Base-by-base conservation (phyloP, 2,113 vertebrate genomes). In the Seriola rivoliana region DNA sequence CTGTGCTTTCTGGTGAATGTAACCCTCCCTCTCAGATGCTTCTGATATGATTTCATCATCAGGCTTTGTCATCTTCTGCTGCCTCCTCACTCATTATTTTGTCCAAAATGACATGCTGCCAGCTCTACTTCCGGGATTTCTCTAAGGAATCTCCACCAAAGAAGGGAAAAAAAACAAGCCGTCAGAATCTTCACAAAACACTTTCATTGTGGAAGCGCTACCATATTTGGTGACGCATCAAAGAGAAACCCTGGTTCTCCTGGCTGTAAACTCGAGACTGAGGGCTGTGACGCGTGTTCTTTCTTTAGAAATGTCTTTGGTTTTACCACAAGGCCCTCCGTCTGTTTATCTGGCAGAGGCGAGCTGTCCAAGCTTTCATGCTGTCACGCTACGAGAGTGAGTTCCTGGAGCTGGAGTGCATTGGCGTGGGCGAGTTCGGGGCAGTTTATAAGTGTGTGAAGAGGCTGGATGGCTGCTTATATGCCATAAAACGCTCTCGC, bases 391-490 rank as follows among this genome's bases (percentile, higher is more conserved):
- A 99, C 42, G 94, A 97, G 93, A 97, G 97, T 1, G 98, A 99
- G 91, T 99, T 99, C 89, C 91, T 99, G 92, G 97, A 99, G 90
- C 88, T 99, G 65, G 97, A 97, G 88, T 94, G 94, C 86, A 97
- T 99, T 10, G 98, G 98, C 1, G 95, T 95, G 71, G 98, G 98
- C 34, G 96, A 97, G 84, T 99, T 99, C 88, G 98, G 98, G 57
- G 93, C 96, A 0, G 98, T 99, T 81, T 97, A 96, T 93, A 98
- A 98, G 85, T 99, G 98, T 71, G 96, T 99, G 88, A 99, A 99
- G 93, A 96, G 97, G 83, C 95, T 99, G 75, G 98, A 99, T 75
- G 98, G 98, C 25, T 99, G 97, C 77, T 89, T 99, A 88, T 99
- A 99, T 34, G 98, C 98, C 89, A 96, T 99, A 80, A 99, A 99